Base-by-base conservation (phyloP, 2,888 invertebrate genomes). In the Andrena chrysosceles region DNA sequence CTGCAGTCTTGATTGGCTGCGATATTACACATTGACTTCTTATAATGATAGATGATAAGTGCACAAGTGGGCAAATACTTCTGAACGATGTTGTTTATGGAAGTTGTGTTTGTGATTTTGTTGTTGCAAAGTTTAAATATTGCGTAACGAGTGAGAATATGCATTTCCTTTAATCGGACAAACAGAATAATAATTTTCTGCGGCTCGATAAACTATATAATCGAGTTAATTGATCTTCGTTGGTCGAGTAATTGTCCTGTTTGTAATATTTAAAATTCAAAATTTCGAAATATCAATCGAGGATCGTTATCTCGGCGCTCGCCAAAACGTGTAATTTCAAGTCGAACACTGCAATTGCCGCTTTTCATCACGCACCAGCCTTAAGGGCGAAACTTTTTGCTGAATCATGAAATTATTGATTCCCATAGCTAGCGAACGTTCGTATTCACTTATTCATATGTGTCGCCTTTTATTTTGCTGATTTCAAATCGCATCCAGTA, bases 261-360 rank as follows among this genome's bases (percentile, higher is more conserved):
- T 23, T 6, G 4, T 42, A 48, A 31, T 10, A 26, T 31, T 23
- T 35, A 33, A 42, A 42, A 42, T 42, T 42, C 5, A 16, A 42
- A 42, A 26, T 33, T 31, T 10, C 5, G 4, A 29, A 49, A 10
- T 59, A 31, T 69, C 62, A 62, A 23, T 76, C 66, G 72, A 76
- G 84, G 84, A 83, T 84, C 60, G 60, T 72, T 66, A 83, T 84
- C 79, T 80, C n/a, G 76, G 70, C 79, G 83, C 69, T 66, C 56
- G 29, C 20, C 33, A 29, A 67, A 71, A 64, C 31, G 5, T 23
- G 13, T 6, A 13, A 60, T 35, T 56, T 16, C 72, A 52, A 23
- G 2, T 60, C 10, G 26, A 62, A 66, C 74, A 63, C 29, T 70
- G 69, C 42, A 71, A 63, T 81, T 52, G 68, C 20, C 26, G 81